phyloP scores from a whole-genome alignment of 2,888 invertebrate genomes.

The Odontocolon sp. region DNA sequence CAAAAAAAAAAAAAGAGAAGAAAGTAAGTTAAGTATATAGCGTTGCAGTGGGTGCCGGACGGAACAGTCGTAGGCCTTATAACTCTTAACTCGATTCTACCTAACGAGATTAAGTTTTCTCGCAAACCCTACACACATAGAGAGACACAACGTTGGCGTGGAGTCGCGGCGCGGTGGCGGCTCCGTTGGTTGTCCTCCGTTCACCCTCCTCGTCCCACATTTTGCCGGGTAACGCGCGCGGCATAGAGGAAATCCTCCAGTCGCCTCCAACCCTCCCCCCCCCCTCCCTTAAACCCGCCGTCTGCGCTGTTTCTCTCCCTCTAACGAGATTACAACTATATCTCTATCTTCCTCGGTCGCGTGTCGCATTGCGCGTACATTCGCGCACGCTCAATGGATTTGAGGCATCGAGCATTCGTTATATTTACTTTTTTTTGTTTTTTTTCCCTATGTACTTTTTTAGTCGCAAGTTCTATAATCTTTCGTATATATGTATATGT shows the following conservation, averaged over 20 bases:
- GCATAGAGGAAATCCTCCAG: conserved; percentile 58
- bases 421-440: conserved; percentile 23
- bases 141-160: conserved; percentile 24
- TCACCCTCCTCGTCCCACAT: conserved; percentile 55
- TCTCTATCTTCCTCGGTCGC: conserved; percentile 72
- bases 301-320: conserved; percentile 48
- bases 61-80: conserved; percentile 54
- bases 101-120: conserved; percentile 66
- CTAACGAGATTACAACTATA: conserved; percentile 74
- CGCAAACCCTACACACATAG: conserved; percentile 33
- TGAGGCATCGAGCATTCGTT: conserved; percentile 51
- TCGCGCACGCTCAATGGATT: conserved; percentile 75
- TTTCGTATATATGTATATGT: not conserved
- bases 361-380: conserved; percentile 79
- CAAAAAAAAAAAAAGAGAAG: conserved; percentile 34
- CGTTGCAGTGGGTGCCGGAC: conserved; percentile 46
- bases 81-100: conserved; percentile 66
- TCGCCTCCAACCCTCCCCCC: conserved; percentile 36
- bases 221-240: conserved; percentile 44
- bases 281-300: not conserved
- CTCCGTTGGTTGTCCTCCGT: conserved; percentile 8
- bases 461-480: not conserved
- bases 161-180: conserved; percentile 32
- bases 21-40: too few species aligned
- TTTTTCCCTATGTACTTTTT: conserved; percentile 10